Conservation (phyloP, 1,140 invertebrate genomes). For the Laupala kohalensis region DNA sequence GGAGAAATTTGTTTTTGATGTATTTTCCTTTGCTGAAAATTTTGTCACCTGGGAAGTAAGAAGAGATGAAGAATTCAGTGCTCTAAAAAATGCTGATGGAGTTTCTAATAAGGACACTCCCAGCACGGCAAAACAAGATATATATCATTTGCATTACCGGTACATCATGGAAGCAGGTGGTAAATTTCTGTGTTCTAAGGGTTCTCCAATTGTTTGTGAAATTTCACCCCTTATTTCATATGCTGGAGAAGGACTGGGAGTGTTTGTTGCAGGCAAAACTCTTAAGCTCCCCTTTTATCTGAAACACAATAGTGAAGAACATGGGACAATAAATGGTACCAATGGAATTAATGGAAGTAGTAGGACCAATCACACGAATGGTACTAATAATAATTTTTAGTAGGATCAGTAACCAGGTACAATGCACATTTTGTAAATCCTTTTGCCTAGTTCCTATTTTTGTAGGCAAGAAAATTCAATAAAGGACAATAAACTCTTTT, state of each 20-base stretch:
- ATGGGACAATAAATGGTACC: neutral
- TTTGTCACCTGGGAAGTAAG: conserved; percentile 90
- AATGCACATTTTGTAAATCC: neutral
- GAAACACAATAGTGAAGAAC: neutral
- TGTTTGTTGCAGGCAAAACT: conserved; percentile 47
- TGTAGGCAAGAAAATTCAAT: neutral
- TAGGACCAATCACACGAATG: neutral
- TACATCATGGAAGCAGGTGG: conserved; percentile 80
- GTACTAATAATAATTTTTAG: neutral
- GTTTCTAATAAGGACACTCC: conserved; percentile 78
- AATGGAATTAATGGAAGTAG: neutral
- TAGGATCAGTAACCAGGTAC: neutral
- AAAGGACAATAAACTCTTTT: neutral
- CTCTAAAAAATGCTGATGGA: conserved; percentile 83
- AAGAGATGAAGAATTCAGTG: conserved; percentile 89
- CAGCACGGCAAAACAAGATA: conserved; percentile 63
- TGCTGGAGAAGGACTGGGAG: conserved; percentile 67
- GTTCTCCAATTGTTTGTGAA: conserved; percentile 62
- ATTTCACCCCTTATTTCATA: conserved; percentile 87
- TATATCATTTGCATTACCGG: conserved; percentile 68
- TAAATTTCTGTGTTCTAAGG: conserved; percentile 14
- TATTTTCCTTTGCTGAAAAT: conserved; percentile 82
- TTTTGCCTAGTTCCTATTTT: neutral
- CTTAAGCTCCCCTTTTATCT: conserved; percentile 30
- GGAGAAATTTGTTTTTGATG: conserved; percentile 99